Conservation (phyloP, 2,888 invertebrate genomes). For the Tinea pellionella region DNA sequence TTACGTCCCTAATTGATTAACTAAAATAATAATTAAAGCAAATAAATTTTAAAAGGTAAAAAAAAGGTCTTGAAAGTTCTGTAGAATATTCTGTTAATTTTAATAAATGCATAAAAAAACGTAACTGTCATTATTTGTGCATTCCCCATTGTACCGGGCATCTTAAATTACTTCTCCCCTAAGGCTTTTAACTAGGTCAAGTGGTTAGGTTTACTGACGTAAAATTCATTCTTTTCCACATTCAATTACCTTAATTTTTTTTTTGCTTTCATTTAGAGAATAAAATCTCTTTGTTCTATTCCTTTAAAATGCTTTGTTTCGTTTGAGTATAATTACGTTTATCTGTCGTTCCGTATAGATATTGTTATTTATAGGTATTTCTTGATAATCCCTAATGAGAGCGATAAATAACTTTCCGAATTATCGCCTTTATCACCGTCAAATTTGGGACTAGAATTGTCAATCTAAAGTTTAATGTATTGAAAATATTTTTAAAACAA, state of each 20-base stretch:
- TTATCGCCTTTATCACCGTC: no score
- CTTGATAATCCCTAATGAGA: not conserved
- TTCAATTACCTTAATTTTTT: not conserved
- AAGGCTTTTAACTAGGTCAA: not conserved
- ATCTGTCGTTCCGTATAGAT: not conserved
- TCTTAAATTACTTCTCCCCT: not conserved
- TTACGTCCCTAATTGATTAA: no score
- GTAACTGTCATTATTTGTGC: no score
- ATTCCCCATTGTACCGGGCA: not conserved
- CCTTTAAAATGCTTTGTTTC: not conserved
- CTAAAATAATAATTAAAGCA: no score
- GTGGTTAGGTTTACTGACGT: not conserved
- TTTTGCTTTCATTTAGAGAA: not conserved
- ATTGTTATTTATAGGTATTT: not conserved
- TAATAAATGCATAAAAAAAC: no score
- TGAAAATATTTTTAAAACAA: no score
- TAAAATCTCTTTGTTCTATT: not conserved
- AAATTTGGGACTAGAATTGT: no score
- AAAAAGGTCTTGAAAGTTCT: no score
- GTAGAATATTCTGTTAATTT: no score
- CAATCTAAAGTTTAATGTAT: no score
- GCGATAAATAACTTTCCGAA: no score
- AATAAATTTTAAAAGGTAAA: no score
- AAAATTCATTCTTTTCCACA: constrained; percentile 5
- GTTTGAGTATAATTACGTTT: not conserved